Base-by-base conservation (phyloP, 2,113 vertebrate species). In the Oophaga pumilio region DNA sequence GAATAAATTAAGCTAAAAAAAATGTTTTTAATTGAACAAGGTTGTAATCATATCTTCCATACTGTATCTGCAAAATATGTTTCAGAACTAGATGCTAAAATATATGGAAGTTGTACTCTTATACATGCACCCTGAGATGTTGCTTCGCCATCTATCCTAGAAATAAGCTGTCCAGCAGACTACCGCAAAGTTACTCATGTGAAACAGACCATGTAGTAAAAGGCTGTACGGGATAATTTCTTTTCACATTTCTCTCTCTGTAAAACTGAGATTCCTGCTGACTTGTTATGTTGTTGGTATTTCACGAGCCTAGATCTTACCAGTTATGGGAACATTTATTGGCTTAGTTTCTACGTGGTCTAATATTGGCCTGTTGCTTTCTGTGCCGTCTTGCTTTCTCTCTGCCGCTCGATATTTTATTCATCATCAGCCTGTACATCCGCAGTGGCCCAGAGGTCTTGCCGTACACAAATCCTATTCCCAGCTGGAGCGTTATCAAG, bases 401-500 rank as follows among this genome's bases (percentile, higher is more conserved):
- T 85, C 20, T 11, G 26, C 22, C n/a, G 60, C 80, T 82, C 62
- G 33, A 77, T 85, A 62, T 85, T 76, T 85, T 85, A 77, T 85
- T 85, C 74, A 85, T 59, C 84, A 77, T 68, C 82, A 77, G 71
- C 53, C 69, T 56, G 79, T 56, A 87, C 85, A 87, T 80, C 85
- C 24, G 22, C 85, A 87, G 77, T 69, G 77, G 76, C 77, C 62
- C 76, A 80, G 50, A 86, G 76, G 85, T 86, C 76, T 66, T 53
- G 60, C 85, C 9, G 52, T 80, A 81, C 76, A 87, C 85, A 87
- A 87, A 87, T 81, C 57, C 62, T 87, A 52, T 87, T 87, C 76
- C 77, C 85, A 87, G 85, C 64, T 69, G 76, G 85, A 80, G 64
- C 17, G 68, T 80, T 80, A 87, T 87, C 77, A 87, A 87, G 77